Conservation (phyloP, 2,888 invertebrate species). For the Brachyptera putata region DNA sequence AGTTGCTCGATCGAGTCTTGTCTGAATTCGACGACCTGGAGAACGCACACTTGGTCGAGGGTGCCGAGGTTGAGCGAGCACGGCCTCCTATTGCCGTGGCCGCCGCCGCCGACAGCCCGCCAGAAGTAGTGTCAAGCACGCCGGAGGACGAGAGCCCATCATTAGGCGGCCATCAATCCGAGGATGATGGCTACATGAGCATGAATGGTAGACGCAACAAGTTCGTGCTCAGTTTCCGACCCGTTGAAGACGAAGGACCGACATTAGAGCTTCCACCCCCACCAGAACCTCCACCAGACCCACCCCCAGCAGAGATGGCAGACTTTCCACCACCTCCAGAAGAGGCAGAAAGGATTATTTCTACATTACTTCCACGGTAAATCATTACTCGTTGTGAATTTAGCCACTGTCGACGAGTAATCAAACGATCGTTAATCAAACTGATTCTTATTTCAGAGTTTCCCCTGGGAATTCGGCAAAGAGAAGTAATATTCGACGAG, state of each 20-base stretch:
- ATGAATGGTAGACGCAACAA: slow-evolving; percentile 80
- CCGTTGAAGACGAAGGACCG: slow-evolving; percentile 49
- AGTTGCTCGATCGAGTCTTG: slow-evolving; percentile 81
- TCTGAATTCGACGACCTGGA: slow-evolving; percentile 84
- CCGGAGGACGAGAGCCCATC: slow-evolving; percentile 69
- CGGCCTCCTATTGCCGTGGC: slow-evolving; percentile 35
- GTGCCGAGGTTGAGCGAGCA: slow-evolving; percentile 26
- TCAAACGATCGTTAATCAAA: no score
- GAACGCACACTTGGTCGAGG: slow-evolving; percentile 53
- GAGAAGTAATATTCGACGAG: slow-evolving; percentile 45
- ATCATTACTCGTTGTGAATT: not conserved
- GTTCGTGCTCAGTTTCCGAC: slow-evolving; percentile 67
- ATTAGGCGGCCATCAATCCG: slow-evolving; percentile 76
- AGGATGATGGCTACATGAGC: slow-evolving; percentile 91
- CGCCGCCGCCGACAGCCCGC: slow-evolving; percentile 44
- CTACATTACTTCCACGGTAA: slow-evolving; percentile 68
- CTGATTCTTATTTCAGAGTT: slow-evolving; percentile 56
- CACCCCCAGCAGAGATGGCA: slow-evolving; percentile 36
- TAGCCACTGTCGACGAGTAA: no score
- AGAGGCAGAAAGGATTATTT: slow-evolving; percentile 71
- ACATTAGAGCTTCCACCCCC: slow-evolving; percentile 21
- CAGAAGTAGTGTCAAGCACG: slow-evolving; percentile 46
- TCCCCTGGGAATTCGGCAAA: slow-evolving; percentile 66
- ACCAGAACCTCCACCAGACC: slow-evolving; percentile 41
- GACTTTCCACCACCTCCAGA: slow-evolving; percentile 71